Percentiles rank a stretch among this genome's conserved stretches.
These are phyloP conservation scores for Epizoanthus rinbou DNA, from an alignment of 92 coral and sea anemone genomes.

Conservation along the genomic window DNA sequence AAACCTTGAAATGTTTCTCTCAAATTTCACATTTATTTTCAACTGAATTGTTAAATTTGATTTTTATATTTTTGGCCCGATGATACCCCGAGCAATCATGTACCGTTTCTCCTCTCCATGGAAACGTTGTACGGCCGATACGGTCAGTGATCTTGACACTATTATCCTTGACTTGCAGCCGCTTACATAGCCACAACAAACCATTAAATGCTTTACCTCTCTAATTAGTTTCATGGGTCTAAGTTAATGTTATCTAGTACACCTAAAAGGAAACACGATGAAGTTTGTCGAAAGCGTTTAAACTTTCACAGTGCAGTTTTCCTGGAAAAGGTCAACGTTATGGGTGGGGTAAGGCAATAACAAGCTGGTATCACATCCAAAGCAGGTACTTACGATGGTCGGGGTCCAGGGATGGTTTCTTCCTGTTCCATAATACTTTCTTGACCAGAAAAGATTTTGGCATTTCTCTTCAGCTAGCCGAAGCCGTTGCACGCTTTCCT, in stretches of 20 bases:
- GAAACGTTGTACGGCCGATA: not conserved
- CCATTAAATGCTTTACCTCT: not conserved
- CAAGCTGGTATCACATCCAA: constrained; percentile 53
- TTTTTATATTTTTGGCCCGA: not conserved
- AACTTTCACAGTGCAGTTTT: not conserved
- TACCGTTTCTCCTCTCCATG: constrained; percentile 26
- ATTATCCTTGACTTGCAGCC: constrained; percentile 40
- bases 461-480: constrained; percentile 67
- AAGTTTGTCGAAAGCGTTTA: not conserved
- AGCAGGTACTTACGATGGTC: constrained; percentile 73
- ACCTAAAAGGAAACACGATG: not conserved
- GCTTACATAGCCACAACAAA: constrained; percentile 24
- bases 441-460: constrained; percentile 98
- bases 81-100: too few species aligned
- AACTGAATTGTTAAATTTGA: not conserved
- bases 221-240: not conserved
- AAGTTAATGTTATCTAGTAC: not conserved
- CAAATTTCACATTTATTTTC: not conserved
- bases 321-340: not conserved
- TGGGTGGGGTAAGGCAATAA: constrained; percentile 39
- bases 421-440: constrained; percentile 73
- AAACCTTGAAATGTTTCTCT: not conserved
- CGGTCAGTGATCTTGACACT: constrained; percentile 29
- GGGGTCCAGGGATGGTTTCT: not conserved
- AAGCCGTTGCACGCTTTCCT: constrained; percentile 9